Percentiles rank a stretch among this genome's conserved stretches.
These are phyloP conservation scores for Lophius piscatorius DNA, from an alignment of 2,113 vertebrate genomes.

Conservation along the genomic window DNA sequence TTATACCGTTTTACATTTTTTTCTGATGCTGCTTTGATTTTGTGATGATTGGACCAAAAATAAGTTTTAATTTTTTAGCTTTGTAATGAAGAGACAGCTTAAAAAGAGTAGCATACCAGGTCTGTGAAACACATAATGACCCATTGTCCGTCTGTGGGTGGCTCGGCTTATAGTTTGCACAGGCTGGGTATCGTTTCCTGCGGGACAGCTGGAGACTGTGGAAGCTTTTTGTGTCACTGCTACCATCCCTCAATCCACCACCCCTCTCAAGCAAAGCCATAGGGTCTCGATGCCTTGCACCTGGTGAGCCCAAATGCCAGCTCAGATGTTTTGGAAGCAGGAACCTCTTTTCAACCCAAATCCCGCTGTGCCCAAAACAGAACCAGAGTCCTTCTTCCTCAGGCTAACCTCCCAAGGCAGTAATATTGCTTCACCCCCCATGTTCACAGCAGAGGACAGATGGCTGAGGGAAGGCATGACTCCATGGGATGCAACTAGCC, in stretches of 20 bases:
- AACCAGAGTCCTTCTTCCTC: slow-evolving; percentile 67
- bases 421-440: slow-evolving; percentile 69
- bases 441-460: slow-evolving; percentile 75
- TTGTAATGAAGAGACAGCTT: slow-evolving; percentile 1
- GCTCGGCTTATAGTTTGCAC: slow-evolving; percentile 47
- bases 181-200: slow-evolving; percentile 66
- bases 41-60: slow-evolving; percentile 15
- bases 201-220: slow-evolving; percentile 61
- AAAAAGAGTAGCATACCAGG: slow-evolving; percentile 19
- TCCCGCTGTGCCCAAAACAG: slow-evolving; percentile 70
- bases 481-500: slow-evolving; percentile 60
- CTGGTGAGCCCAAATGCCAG: slow-evolving; percentile 76
- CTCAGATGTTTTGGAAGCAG: slow-evolving; percentile 67
- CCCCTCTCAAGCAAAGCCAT: slow-evolving; percentile 61
- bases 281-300: slow-evolving; percentile 71
- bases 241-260: slow-evolving; percentile 33
- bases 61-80: slow-evolving; percentile 5
- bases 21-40: no score
- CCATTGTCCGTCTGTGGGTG: slow-evolving; percentile 34
- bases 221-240: slow-evolving; percentile 54
- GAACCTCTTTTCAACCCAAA: slow-evolving; percentile 71
- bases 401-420: slow-evolving; percentile 67
- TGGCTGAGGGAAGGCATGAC: slow-evolving; percentile 73
- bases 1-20: no score
- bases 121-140: slow-evolving; percentile 30